These are phyloP conservation scores for Dicrostonyx torquatus DNA, from an alignment of 2,797 vertebrate species.

Conservation along the genomic window DNA sequence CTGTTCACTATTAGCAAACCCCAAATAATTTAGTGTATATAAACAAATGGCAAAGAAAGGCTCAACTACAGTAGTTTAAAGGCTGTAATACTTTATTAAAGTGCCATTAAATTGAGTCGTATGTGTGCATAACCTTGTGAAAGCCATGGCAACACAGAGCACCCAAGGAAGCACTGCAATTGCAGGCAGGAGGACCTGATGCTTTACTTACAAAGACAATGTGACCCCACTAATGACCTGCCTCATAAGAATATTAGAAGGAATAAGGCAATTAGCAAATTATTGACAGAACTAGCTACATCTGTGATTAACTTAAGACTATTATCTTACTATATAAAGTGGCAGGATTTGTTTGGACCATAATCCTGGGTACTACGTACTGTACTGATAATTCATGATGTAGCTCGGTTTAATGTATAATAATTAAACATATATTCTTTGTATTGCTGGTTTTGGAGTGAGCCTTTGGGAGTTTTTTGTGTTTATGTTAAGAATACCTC, in stretches of 20 bases:
- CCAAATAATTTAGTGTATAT: neutral
- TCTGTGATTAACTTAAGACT: constrained; percentile 5
- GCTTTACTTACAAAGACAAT: neutral
- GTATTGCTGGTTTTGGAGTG: constrained; percentile 52
- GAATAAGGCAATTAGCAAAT: constrained; percentile 41
- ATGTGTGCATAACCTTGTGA: neutral
- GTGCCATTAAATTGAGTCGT: neutral
- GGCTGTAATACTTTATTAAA: neutral
- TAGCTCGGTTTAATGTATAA: neutral
- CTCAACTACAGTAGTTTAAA: neutral
- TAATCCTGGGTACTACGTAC: neutral
- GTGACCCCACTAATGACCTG: neutral
- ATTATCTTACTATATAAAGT: constrained; percentile 53
- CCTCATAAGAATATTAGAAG: neutral
- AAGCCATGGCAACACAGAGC: neutral
- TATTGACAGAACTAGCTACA: neutral
- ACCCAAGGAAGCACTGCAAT: neutral
- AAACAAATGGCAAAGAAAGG: constrained; percentile 29
- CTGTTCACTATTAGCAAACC: constrained; percentile 54
- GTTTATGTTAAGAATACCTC: constrained; percentile 36
- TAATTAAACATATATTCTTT: neutral
- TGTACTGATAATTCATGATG: constrained; percentile 23
- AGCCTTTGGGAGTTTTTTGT: neutral
- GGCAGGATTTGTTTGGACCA: constrained; percentile 31
- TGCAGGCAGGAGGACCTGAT: neutral